These are phyloP conservation scores for Ornithorhynchus anatinus DNA, from an alignment of 2,113 vertebrate species.

Conservation along the genomic window DNA sequence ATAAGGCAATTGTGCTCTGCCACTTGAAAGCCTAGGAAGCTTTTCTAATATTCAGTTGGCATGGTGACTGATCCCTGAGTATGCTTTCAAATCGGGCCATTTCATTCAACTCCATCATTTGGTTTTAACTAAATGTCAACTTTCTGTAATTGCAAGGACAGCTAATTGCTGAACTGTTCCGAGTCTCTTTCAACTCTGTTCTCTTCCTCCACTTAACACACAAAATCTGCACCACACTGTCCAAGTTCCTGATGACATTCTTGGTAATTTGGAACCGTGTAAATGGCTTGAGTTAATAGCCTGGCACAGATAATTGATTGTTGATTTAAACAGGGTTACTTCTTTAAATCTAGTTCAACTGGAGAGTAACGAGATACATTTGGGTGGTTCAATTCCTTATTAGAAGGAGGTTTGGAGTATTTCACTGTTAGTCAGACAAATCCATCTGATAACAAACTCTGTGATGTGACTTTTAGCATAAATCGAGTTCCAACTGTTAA, in stretches of 20 bases:
- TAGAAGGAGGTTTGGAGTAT: background rate
- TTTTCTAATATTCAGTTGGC: constrained; percentile 15
- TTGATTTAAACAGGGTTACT: background rate
- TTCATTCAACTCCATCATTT: constrained; percentile 36
- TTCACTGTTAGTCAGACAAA: background rate
- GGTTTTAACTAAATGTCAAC: constrained; percentile 35
- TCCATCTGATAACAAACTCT: background rate
- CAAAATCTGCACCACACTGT: accelerated
- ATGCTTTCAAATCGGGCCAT: constrained; percentile 32
- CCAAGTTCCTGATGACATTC: background rate
- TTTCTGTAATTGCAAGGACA: constrained; percentile 26
- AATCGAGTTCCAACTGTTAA: background rate
- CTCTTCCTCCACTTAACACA: background rate
- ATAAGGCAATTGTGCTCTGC: background rate
- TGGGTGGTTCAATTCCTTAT: background rate
- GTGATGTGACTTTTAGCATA: background rate
- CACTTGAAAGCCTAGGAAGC: constrained; percentile 10
- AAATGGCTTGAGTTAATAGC: background rate
- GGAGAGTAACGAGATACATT: no score
- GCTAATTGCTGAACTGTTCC: constrained; percentile 44
- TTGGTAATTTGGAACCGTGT: background rate
- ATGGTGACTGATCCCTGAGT: constrained; percentile 10
- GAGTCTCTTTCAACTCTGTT: constrained; percentile 27
- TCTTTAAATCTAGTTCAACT: background rate
- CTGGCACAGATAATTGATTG: background rate